Evolutionary conservation across 2,113 vertebrate species (phyloP).

Genomic region (Microcebus lehilahytsara): DNA sequence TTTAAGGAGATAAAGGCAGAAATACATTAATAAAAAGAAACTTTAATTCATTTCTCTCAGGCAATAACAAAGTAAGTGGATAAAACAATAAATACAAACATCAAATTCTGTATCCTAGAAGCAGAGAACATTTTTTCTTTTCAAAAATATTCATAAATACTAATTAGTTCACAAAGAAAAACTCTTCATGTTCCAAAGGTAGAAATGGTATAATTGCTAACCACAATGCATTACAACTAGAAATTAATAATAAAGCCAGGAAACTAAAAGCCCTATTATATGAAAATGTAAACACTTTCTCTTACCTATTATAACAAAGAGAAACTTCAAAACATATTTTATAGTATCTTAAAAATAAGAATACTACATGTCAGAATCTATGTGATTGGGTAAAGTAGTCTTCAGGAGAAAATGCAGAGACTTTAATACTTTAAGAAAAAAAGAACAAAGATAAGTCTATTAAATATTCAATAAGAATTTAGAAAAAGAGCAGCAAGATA

Average conservation of each 20-base stretch:
- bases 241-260: neutral
- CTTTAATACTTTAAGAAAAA: neutral
- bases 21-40: neutral
- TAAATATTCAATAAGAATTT: neutral
- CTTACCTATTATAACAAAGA: neutral
- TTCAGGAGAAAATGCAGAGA: neutral
- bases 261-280: neutral
- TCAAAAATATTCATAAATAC: neutral
- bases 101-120: neutral
- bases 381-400: neutral
- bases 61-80: neutral
- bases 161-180: neutral
- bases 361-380: neutral
- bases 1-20: constrained; percentile 4
- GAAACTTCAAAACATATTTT: neutral
- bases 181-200: neutral
- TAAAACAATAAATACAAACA: neutral
- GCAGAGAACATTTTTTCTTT: neutral
- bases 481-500: neutral
- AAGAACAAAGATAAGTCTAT: neutral
- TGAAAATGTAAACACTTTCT: neutral
- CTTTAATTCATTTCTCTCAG: neutral
- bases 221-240: neutral
- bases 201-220: neutral
- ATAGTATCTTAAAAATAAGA: neutral